Evolutionary conservation across 2,113 vertebrate genomes (phyloP).

Genomic region (Azemiops feae): DNA sequence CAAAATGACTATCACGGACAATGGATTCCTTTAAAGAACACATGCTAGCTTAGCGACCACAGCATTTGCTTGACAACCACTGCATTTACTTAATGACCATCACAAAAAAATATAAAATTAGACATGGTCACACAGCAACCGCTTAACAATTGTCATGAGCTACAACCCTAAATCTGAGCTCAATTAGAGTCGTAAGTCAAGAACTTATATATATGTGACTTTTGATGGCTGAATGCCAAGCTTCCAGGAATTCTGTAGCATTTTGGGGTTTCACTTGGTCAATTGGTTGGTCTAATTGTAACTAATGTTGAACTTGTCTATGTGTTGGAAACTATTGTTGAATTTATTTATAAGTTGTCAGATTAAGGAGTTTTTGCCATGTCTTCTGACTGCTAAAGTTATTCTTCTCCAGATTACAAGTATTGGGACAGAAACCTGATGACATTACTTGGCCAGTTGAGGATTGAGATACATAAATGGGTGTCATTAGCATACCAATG

Average conservation of each 20-base stretch:
- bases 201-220: background rate
- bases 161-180: background rate
- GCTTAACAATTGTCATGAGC: background rate
- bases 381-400: background rate
- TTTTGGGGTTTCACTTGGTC: background rate
- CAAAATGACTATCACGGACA: background rate
- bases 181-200: background rate
- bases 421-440: background rate
- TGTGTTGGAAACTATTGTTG: background rate
- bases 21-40: background rate
- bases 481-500: background rate
- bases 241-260: background rate
- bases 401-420: background rate
- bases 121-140: background rate
- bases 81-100: background rate
- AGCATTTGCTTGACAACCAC: background rate
- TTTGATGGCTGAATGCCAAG: background rate
- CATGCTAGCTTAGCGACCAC: background rate
- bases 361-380: background rate
- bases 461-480: background rate
- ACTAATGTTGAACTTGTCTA: background rate
- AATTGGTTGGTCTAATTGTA: background rate
- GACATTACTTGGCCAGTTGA: background rate
- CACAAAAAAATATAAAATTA: background rate
- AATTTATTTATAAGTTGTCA: background rate